Base-by-base conservation (phyloP, 2,888 invertebrate species). In the Anoplius nigerrimus region DNA sequence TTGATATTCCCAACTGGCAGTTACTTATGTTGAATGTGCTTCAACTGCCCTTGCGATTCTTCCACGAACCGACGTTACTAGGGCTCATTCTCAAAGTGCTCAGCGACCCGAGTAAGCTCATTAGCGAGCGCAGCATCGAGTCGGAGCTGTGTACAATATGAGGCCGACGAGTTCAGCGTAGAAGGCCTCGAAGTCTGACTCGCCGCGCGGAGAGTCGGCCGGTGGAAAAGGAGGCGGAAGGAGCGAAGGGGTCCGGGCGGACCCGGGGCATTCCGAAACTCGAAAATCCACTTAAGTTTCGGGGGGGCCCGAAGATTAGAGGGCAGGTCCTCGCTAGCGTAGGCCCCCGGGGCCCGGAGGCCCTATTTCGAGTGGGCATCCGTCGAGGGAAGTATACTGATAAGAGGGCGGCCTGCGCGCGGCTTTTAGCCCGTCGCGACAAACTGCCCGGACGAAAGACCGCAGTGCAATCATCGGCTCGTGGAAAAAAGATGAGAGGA, bases 281-380 rank as follows among this genome's bases (percentile, higher is more conserved):
- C 83, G 86, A 83, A 86, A 86, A 86, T 72, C 85, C 86, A 86
- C 86, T 86, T 86, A 86, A 81, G 76, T 73, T 75, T 77, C 77
- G 69, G 73, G 69, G 71, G 69, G 71, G 74, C 71, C 77, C 72
- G 63, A 72, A 85, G 86, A 86, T 86, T 86, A 86, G 86, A 86
- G 84, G 80, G 86, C 74, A 82, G 77, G 63, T 68, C 72, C 69
- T 59, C 59, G 54, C 34, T 53, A 65, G 59, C 70, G 62, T 20
- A 69, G 64, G 66, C 34, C 70, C 57, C 51, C 42, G 27, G 56
- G 56, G 48, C 52, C 20, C 61, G 55, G 69, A 64, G 80, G 78
- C 79, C 79, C 80, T 52, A 20, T 66, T 70, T 67, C 67, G 67
- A 61, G 56, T 62, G 67, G 42, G 43, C 69, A 63, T 18, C 42